Percentiles rank a stretch among this genome's conserved stretches.
These are phyloP conservation scores for Euphonia xanthogaster DNA, from an alignment of 2,797 vertebrate genomes.

Conservation along the genomic window DNA sequence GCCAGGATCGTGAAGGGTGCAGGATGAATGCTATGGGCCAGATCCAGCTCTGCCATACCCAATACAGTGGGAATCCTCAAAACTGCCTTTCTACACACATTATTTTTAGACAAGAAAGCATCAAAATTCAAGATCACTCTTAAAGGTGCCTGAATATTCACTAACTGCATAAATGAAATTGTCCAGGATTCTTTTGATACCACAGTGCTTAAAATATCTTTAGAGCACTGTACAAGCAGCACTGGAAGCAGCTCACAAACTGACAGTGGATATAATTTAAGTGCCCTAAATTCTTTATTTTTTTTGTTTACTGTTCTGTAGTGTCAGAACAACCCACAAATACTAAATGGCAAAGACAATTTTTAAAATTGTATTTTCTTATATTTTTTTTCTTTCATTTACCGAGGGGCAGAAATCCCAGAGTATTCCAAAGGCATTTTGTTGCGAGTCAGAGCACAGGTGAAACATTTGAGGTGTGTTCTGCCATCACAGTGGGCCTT, in stretches of 20 bases:
- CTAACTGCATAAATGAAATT: not conserved
- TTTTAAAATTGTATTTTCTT: not conserved
- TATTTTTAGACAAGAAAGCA: slow-evolving; percentile 19
- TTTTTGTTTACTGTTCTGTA: not conserved
- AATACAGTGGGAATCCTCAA: not conserved
- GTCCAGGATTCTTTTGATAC: slow-evolving; percentile 17
- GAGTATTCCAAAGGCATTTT: not conserved
- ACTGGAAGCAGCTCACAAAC: not conserved
- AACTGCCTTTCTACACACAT: not conserved
- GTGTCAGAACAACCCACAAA: not conserved
- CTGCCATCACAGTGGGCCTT: not conserved
- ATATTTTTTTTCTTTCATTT: not conserved
- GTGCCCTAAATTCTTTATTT: not conserved
- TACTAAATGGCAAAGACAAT: not conserved
- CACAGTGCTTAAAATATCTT: not conserved
- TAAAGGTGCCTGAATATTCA: slow-evolving; percentile 33
- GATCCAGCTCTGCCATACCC: not conserved
- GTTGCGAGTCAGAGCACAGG: not conserved
- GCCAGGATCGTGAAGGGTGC: not conserved
- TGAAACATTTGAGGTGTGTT: not conserved
- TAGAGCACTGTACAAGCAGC: not conserved
- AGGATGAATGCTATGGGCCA: not conserved
- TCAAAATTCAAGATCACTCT: not conserved
- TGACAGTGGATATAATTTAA: not conserved
- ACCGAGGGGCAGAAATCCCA: not conserved